Percentiles rank a stretch among this genome's conserved stretches.
phyloP scores from a whole-genome alignment of 2,888 invertebrate species.

The Andrena flavipes region DNA sequence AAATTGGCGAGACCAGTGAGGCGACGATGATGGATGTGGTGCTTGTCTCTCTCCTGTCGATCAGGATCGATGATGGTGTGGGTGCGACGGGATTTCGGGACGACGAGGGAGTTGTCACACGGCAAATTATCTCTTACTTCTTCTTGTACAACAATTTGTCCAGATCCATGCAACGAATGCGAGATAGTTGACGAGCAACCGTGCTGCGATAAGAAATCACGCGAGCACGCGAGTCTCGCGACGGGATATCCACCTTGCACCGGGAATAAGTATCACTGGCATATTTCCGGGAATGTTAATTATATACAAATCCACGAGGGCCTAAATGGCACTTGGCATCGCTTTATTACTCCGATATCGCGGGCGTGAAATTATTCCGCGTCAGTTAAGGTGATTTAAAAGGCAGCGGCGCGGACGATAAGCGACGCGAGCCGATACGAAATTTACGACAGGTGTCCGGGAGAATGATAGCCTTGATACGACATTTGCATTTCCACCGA shows the following conservation, averaged over 20 bases:
- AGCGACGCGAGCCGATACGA: conserved; percentile 58
- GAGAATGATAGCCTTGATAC: conserved; percentile 58
- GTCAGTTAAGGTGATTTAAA: conserved; percentile 77
- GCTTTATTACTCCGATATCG: conserved; percentile 43
- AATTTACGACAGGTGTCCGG: conserved; percentile 57
- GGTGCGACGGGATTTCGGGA: no score
- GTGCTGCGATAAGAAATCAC: conserved; percentile 3
- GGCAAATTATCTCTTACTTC: no score
- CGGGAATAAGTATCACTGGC: conserved; percentile 15
- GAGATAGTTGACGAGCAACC: not conserved
- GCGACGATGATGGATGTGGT: conserved; percentile 2
- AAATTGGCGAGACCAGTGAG: conserved; percentile 4
- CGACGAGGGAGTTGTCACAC: no score
- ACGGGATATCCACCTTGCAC: not conserved
- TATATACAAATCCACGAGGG: conserved; percentile 16
- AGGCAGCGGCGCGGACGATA: conserved; percentile 54
- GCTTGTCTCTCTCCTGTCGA: not conserved
- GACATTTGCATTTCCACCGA: conserved; percentile 54
- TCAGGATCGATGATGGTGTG: no score
- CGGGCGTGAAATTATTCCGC: conserved; percentile 51
- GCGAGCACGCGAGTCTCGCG: not conserved
- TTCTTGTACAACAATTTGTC: not conserved
- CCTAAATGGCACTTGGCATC: conserved; percentile 3
- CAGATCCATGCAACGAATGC: not conserved
- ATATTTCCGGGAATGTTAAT: conserved; percentile 42